A percentile compares a stretch with the other conserved stretches of the same genome.
phyloP scores from a whole-genome alignment of 1,140 invertebrate species.

The Drosophila subpulchrella region DNA sequence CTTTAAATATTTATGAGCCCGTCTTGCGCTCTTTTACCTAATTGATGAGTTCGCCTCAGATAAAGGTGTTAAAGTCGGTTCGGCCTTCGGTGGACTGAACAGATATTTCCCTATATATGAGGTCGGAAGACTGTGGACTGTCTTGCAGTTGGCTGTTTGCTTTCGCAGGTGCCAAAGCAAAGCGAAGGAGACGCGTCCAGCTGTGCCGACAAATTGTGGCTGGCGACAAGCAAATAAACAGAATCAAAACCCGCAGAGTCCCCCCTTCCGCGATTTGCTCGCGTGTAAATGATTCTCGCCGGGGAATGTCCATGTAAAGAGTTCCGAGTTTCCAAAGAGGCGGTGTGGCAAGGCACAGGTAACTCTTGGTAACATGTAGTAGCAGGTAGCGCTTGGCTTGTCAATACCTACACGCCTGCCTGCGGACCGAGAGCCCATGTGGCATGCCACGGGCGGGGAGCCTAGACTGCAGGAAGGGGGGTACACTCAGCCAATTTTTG shows the following conservation, averaged over 20 bases:
- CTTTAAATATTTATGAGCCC: constrained; percentile 80
- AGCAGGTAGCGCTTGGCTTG: constrained; percentile 55
- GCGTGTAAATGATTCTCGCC: constrained; percentile 79
- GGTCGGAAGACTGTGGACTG: not conserved
- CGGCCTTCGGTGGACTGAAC: constrained; percentile 23
- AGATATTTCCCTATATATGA: constrained; percentile 20
- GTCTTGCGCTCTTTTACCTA: constrained; percentile 62
- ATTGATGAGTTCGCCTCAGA: constrained; percentile 69
- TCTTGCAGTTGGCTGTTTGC: constrained; percentile 27
- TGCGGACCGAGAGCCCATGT: constrained; percentile 45
- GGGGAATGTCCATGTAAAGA: constrained; percentile 64
- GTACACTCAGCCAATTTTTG: not conserved
- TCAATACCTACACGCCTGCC: constrained; percentile 80
- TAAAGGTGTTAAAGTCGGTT: constrained; percentile 58
- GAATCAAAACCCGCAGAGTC: constrained; percentile 63
- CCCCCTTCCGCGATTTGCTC: constrained; percentile 37
- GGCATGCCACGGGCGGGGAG: constrained; percentile 28
- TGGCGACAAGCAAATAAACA: constrained; percentile 80
- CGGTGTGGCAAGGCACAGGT: constrained; percentile 16
- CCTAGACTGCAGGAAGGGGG: not conserved
- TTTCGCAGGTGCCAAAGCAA: constrained; percentile 58
- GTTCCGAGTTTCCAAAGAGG: constrained; percentile 16
- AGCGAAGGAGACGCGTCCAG: constrained; percentile 60
- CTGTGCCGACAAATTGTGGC: constrained; percentile 80
- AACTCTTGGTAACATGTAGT: not conserved